Base-by-base conservation (phyloP, 1,140 invertebrate species). In the Brachionus sp. region DNA sequence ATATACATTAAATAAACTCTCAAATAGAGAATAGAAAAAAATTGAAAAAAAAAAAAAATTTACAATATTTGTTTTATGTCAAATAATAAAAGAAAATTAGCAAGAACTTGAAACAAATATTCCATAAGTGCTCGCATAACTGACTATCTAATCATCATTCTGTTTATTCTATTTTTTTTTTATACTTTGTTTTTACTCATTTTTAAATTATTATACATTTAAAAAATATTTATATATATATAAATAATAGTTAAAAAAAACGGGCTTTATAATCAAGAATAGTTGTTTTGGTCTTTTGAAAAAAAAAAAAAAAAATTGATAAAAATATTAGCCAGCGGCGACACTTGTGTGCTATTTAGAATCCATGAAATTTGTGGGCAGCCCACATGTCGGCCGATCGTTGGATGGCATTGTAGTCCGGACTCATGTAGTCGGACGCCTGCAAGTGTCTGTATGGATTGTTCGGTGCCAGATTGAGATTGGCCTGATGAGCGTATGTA, bases 361-460 rank as follows among this genome's bases (percentile, higher is more conserved):
- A 53, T 29, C 77, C 77, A 29, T 80, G 77, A 62, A 80, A 80
- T 16, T 80, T 80, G 77, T 80, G 77, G 7, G 77, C 77, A 39
- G 77, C 50, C 77, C 77, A 80, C 77, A 80, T 80, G 39, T 80
- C 77, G 46, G 77, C 77, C 77, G 77, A 80, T 16, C 77, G 77
- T 62, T 62, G 50, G 5, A 62, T 62, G 37, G 46, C 50, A 66
- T 80, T 80, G 39, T 80, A 80, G 39, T 80, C 62, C 10, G 70
- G n/a, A 39, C 44, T 46, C 70, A 75, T 75, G 33, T 75, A 57
- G 53, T 53, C 75, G 35, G 19, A 35, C n/a, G 23, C 5, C 53
- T 73, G 64, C 57, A 75, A 57, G 25, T 75, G 83, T 73, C 66
- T 83, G 57, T 70, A 70, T n/a, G 66, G 35, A 23, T 70, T 37